phyloP scores from a whole-genome alignment of 2,113 vertebrate genomes.

The Entomyzon cyanotis region DNA sequence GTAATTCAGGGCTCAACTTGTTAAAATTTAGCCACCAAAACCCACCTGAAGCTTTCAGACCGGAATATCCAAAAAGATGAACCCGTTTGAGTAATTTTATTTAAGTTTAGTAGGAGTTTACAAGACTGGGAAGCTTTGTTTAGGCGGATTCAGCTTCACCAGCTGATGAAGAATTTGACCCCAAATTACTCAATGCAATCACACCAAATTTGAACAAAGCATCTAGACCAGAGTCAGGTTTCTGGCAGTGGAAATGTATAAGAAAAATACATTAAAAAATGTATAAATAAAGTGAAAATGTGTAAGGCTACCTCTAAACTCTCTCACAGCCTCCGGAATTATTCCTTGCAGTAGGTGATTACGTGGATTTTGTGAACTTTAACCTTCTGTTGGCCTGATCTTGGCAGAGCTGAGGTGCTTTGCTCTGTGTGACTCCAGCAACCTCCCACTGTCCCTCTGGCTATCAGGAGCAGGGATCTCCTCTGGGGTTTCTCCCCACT shows the following conservation, averaged over 20 bases:
- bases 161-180: not conserved
- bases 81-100: not conserved
- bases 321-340: not conserved
- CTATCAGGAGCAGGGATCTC: conserved; percentile 6
- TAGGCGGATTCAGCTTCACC: not conserved
- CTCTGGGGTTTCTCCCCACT: not conserved
- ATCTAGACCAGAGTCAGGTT: not conserved
- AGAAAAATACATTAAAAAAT: not conserved
- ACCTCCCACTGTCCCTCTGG: not conserved
- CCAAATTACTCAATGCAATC: not conserved
- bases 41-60: not conserved
- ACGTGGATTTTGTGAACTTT: not conserved
- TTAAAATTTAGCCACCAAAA: not conserved
- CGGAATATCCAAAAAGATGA: not conserved
- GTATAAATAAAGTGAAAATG: not conserved
- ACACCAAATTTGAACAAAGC: not conserved
- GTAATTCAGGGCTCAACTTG: not conserved
- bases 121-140: not conserved
- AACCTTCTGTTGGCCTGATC: not conserved
- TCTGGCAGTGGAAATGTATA: not conserved
- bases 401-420: not conserved
- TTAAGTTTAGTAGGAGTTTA: not conserved
- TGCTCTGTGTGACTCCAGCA: accelerated
- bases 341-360: not conserved
- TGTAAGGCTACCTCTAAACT: not conserved